Evolutionary conservation across 2,113 vertebrate species (phyloP).

Genomic region (Gallinago jamesoni): DNA sequence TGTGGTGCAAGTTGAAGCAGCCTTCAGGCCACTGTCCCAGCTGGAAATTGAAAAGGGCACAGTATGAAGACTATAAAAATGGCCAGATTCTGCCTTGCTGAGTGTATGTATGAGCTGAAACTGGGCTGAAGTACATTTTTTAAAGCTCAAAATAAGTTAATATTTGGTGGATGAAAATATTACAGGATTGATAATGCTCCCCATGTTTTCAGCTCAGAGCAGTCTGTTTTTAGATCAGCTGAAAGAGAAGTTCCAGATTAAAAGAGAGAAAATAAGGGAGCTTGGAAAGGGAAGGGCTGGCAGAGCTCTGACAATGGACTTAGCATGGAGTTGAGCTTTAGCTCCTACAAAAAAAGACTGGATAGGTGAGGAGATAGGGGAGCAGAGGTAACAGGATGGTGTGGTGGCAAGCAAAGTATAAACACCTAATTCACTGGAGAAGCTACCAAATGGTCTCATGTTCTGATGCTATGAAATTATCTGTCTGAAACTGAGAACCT

Average conservation of each 20-base stretch:
- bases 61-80: background rate
- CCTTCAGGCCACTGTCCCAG: background rate
- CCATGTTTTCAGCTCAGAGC: background rate
- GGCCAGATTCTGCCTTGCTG: background rate
- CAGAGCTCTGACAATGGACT: background rate
- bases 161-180: background rate
- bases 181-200: background rate
- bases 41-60: background rate
- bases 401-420: rapidly evolving
- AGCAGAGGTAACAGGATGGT: background rate
- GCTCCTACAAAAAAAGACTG: rapidly evolving
- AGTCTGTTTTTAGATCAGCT: background rate
- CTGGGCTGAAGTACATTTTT: background rate
- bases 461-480: background rate
- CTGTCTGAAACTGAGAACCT: background rate
- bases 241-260: background rate
- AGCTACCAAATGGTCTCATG: background rate
- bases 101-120: background rate
- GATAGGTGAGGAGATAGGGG: background rate
- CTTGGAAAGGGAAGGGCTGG: background rate
- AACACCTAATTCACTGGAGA: background rate
- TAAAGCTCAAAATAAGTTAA: background rate
- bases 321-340: background rate
- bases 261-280: background rate
- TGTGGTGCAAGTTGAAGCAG: background rate